phyloP scores from a whole-genome alignment of 1,140 invertebrate genomes.

The Ctenoplectra terminalis region DNA sequence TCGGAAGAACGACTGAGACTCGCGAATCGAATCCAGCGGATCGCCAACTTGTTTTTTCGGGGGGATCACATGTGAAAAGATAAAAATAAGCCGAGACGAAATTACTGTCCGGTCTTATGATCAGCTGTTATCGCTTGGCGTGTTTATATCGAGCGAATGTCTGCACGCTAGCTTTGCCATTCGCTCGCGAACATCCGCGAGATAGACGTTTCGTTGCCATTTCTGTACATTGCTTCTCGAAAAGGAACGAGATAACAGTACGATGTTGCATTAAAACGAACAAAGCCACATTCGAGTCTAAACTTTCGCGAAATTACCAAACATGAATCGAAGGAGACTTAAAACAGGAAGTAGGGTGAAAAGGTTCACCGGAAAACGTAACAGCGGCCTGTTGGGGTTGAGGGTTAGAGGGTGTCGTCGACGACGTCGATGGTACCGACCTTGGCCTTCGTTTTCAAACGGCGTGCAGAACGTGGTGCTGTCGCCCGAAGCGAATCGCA shows the following conservation, averaged over 20 bases:
- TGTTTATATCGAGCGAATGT: not conserved
- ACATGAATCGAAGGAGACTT: no score
- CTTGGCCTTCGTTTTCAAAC: slow-evolving; percentile 74
- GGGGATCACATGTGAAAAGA: not conserved
- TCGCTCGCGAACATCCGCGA: not conserved
- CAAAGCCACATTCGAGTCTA: no score
- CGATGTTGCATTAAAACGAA: no score
- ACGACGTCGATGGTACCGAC: slow-evolving; percentile 50
- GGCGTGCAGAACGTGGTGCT: slow-evolving; percentile 41
- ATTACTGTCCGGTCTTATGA: slow-evolving; percentile 38
- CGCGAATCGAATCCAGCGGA: not conserved
- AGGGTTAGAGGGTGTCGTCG: not conserved
- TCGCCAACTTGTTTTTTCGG: not conserved
- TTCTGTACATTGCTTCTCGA: not conserved
- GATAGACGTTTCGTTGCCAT: not conserved
- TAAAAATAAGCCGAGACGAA: slow-evolving; percentile 29
- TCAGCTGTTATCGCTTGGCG: slow-evolving; percentile 4
- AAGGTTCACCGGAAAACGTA: not conserved
- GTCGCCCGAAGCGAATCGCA: slow-evolving; percentile 71
- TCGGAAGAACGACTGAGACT: not conserved
- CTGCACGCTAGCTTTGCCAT: not conserved
- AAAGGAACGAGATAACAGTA: not conserved
- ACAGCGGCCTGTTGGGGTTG: not conserved
- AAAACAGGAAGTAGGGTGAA: no score
- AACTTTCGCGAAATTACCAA: no score